phyloP scores from a whole-genome alignment of 64 coral and sea anemone genomes.

The Acropora yongei region DNA sequence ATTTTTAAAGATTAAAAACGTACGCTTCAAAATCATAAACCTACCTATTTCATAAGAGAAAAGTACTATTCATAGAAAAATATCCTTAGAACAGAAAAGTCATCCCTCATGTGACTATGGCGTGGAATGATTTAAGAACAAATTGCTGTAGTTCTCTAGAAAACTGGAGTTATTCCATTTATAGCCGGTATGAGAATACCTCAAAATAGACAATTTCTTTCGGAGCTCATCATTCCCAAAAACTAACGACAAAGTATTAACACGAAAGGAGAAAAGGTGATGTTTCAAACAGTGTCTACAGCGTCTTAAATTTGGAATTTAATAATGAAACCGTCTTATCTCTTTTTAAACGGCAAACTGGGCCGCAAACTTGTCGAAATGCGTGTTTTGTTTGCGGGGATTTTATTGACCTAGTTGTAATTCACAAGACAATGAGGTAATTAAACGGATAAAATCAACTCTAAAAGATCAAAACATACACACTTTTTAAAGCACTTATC shows the following conservation, averaged over 20 bases:
- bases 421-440: conserved; percentile 46
- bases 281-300: not conserved
- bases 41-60: no score
- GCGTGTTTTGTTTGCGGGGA: conserved; percentile 15
- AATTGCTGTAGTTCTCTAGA: not conserved
- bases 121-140: not conserved
- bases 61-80: no score
- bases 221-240: conserved; percentile 12
- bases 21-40: no score
- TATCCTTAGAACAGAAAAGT: not conserved
- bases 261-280: conserved; percentile 19
- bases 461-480: conserved; percentile 63
- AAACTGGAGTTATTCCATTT: not conserved
- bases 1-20: not conserved
- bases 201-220: conserved; percentile 47
- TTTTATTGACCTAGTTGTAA: conserved; percentile 44
- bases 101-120: not conserved
- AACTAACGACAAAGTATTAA: not conserved
- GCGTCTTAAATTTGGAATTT: not conserved
- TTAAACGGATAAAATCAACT: conserved; percentile 45
- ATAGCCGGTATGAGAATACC: not conserved
- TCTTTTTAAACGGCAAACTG: not conserved
- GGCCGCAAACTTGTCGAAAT: not conserved
- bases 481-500: conserved; percentile 57
- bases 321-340: not conserved